These are phyloP conservation scores for Trichomycterus rosablanca DNA, from an alignment of 2,113 vertebrate genomes.

Conservation along the genomic window DNA sequence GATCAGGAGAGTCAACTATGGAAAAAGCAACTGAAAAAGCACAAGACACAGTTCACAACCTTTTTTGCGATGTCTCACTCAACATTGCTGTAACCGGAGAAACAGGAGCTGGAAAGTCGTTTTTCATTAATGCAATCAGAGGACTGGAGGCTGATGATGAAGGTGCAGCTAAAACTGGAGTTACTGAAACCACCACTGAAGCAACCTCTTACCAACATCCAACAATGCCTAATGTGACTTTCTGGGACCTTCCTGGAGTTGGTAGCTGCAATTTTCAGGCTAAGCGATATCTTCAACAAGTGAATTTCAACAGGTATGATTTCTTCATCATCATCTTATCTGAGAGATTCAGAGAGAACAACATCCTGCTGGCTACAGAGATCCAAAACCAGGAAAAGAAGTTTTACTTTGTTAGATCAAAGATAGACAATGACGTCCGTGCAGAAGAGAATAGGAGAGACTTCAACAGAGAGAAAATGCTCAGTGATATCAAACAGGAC, in stretches of 20 bases:
- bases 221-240: slow-evolving; percentile 49
- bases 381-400: slow-evolving; percentile 47
- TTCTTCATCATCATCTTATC: slow-evolving; percentile 66
- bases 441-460: slow-evolving; percentile 6
- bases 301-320: slow-evolving; percentile 58
- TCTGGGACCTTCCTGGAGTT: slow-evolving; percentile 70
- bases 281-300: slow-evolving; percentile 55
- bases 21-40: slow-evolving; percentile 23
- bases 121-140: slow-evolving; percentile 64
- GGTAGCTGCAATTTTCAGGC: slow-evolving; percentile 55
- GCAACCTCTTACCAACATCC: slow-evolving; percentile 59
- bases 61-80: slow-evolving; percentile 40
- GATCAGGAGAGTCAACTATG: slow-evolving; percentile 22
- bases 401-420: slow-evolving; percentile 46
- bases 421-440: slow-evolving; percentile 41
- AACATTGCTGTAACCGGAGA: slow-evolving; percentile 66
- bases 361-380: slow-evolving; percentile 57
- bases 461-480: slow-evolving; percentile 25
- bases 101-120: slow-evolving; percentile 63
- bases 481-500: slow-evolving; percentile 18
- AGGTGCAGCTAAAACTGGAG: too few species aligned
- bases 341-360: slow-evolving; percentile 54
- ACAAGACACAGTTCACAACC: slow-evolving; percentile 8
- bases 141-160: too few species aligned
- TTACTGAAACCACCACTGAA: slow-evolving; percentile 60